Base-by-base conservation (phyloP, 1,140 invertebrate species). In the Hesperophylax magnus region DNA sequence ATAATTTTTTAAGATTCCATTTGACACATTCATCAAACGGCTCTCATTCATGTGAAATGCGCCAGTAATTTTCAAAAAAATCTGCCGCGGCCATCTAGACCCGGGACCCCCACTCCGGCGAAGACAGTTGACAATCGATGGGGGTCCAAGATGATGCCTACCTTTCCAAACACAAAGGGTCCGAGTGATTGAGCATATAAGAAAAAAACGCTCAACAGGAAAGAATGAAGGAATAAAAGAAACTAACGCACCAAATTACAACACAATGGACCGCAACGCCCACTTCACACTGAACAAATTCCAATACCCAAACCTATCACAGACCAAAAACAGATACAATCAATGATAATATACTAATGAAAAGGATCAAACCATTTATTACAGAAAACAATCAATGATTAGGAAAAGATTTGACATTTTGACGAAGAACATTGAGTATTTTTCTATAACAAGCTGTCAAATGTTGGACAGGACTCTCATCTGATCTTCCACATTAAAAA, bases 201-300 rank as follows among this genome's bases (percentile, higher is more conserved):
- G 47, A 54, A 69, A 80, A 78, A 81, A 81, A 80, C 79, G 72
- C 63, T 52, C 60, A 79, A 79, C 81, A 79, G 81, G 79, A 80
- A 80, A 80, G 75, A 75, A 60, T 47, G 52, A 56, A 78, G 53
- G 77, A 78, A 81, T 81, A 83, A 83, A 78, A 72, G 78, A 78
- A 74, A 75, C 82, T 79, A 83, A 83, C 77, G 79, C 82, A 83
- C 82, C 82, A 83, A 83, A 83, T 83, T 83, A 83, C 79, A 81
- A 81, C 82, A 83, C 79, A 83, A 83, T 83, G 58, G 79, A n/a
- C 72, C 11, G 76, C 24, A 24, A 67, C 82, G 82, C 82, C 82
- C 82, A 83, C 82, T 83, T 83, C 79, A 83, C 82, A 83, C 82
- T 72, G 74, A 76, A 83, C 82, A 83, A 83, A 83, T 83, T 83